A percentile compares a stretch with the other conserved stretches of the same genome.
These are phyloP conservation scores for Lepidothrix coronata DNA, from an alignment of 2,113 vertebrate species.

Conservation along the genomic window DNA sequence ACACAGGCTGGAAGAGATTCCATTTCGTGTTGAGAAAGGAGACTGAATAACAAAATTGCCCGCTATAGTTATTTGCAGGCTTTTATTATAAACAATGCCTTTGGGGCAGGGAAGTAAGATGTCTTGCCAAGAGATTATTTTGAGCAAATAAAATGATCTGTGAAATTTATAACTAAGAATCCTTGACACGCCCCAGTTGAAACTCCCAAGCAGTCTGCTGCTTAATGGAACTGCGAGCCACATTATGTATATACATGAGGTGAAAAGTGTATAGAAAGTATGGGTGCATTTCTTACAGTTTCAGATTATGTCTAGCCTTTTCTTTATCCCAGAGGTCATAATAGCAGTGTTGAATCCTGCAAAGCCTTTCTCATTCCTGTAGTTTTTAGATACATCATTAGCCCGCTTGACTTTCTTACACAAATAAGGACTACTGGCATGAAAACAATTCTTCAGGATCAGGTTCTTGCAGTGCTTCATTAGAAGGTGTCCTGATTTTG, in stretches of 20 bases:
- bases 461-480: neutral
- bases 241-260: neutral
- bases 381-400: neutral
- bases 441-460: neutral
- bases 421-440: neutral
- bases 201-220: neutral
- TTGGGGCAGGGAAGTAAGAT: conserved; percentile 17
- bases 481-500: neutral
- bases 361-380: neutral
- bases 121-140: conserved; percentile 61
- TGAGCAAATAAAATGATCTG: conserved; percentile 40
- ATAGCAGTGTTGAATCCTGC: neutral
- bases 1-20: neutral
- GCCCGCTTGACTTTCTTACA: neutral
- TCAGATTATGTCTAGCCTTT: neutral
- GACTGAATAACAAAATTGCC: conserved; percentile 7
- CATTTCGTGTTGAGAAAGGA: conserved; percentile 10
- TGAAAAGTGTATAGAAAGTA: neutral
- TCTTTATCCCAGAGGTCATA: neutral
- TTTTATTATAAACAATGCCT: conserved; percentile 44
- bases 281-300: neutral
- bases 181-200: neutral
- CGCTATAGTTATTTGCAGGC: conserved; percentile 36
- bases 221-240: neutral
- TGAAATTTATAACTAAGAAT: conserved; percentile 41